These are phyloP conservation scores for Tragelaphus scriptus DNA, from an alignment of 2,113 vertebrate genomes.

Conservation along the genomic window DNA sequence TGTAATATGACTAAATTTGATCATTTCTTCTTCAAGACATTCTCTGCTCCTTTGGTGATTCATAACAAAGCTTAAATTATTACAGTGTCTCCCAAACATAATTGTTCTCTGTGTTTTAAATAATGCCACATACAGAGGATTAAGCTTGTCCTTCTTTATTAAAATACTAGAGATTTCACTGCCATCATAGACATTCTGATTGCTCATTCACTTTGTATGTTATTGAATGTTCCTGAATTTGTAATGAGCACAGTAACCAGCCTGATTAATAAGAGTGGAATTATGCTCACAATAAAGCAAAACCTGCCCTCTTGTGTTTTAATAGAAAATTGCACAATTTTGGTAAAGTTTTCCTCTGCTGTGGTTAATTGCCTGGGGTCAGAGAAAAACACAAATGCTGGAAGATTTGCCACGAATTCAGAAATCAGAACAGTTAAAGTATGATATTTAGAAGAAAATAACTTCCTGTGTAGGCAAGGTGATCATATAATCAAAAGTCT, in stretches of 20 bases:
- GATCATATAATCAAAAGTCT: neutral
- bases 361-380: neutral
- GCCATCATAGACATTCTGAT: neutral
- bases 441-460: neutral
- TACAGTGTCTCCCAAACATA: neutral
- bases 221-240: neutral
- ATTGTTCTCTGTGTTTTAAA: neutral
- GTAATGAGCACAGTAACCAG: neutral
- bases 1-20: neutral
- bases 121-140: neutral
- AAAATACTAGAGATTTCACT: neutral
- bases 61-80: neutral
- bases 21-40: neutral
- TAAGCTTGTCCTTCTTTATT: neutral
- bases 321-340: constrained; percentile 54
- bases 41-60: neutral
- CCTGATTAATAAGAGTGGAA: neutral
- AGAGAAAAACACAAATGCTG: neutral
- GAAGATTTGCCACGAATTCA: neutral
- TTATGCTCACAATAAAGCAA: constrained; percentile 26
- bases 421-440: neutral
- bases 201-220: neutral
- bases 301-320: constrained; percentile 78
- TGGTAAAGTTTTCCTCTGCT: neutral
- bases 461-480: neutral